These are phyloP conservation scores for Notothenia rossii DNA, from an alignment of 2,113 vertebrate species.

Conservation along the genomic window DNA sequence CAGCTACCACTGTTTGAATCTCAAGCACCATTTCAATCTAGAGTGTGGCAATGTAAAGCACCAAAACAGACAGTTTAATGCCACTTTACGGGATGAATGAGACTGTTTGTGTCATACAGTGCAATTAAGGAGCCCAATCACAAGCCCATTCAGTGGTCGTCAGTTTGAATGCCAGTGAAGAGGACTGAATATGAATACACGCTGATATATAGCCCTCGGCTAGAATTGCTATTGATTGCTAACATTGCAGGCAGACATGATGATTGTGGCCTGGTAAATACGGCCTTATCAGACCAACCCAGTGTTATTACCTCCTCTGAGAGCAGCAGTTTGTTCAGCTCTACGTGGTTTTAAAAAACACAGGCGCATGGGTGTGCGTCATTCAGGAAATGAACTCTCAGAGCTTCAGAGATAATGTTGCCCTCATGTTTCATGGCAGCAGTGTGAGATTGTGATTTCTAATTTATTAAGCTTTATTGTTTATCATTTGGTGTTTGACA, in stretches of 20 bases:
- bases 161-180: slow-evolving; percentile 33
- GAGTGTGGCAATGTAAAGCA: background rate
- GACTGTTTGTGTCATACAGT: slow-evolving; percentile 5
- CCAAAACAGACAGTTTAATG: slow-evolving; percentile 8
- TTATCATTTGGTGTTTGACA: slow-evolving; percentile 1
- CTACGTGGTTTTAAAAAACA: slow-evolving; percentile 11
- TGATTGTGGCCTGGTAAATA: slow-evolving; percentile 6
- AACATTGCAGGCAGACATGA: slow-evolving; percentile 17
- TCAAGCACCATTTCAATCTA: background rate
- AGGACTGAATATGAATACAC: slow-evolving; percentile 33
- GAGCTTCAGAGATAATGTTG: slow-evolving; percentile 25
- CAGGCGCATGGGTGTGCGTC: slow-evolving; percentile 4
- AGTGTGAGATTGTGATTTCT: background rate
- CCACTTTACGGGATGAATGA: background rate
- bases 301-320: slow-evolving; percentile 36
- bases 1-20: slow-evolving; percentile 17
- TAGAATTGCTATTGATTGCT: slow-evolving; percentile 63
- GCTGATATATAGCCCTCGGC: background rate
- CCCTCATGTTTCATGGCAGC: background rate
- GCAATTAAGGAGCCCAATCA: slow-evolving; percentile 20
- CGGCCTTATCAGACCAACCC: slow-evolving; percentile 5
- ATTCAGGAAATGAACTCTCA: slow-evolving; percentile 51
- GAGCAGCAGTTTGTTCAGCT: slow-evolving; percentile 14
- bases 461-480: slow-evolving; percentile 19
- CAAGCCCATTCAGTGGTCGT: background rate